Evolutionary conservation across 2,888 invertebrate species (phyloP).

Genomic region (Tineola bisselliella): DNA sequence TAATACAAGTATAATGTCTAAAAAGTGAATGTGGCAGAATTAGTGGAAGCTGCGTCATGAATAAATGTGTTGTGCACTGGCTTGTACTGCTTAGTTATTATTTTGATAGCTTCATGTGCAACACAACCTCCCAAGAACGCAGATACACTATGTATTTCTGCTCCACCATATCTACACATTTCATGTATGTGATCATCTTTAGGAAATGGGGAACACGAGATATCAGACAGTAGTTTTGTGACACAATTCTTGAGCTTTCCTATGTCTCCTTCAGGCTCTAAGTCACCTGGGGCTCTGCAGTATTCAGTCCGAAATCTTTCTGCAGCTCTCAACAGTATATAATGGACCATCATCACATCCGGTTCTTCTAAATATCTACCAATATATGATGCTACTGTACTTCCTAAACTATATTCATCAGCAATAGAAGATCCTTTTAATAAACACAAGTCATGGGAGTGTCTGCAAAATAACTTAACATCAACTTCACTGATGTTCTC

Average conservation of each 20-base stretch:
- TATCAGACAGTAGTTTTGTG: conserved; percentile 82
- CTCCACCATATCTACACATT: conserved; percentile 93
- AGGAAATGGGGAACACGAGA: conserved; percentile 80
- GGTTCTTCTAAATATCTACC: conserved; percentile 81
- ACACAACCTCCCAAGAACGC: conserved; percentile 91
- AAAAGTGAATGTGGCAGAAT: conserved; percentile 82
- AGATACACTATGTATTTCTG: conserved; percentile 93
- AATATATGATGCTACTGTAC: conserved; percentile 65
- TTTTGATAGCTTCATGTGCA: conserved; percentile 95
- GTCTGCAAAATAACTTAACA: conserved; percentile 88
- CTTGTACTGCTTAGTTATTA: conserved; percentile 95
- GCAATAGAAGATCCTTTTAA: conserved; percentile 82
- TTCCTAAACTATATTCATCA: conserved; percentile 80
- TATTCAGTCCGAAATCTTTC: conserved; percentile 91
- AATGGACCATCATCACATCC: conserved; percentile 88
- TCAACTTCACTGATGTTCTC: conserved; percentile 82
- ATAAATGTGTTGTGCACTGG: conserved; percentile 96
- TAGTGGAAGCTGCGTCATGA: conserved; percentile 92
- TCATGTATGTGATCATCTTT: conserved; percentile 96
- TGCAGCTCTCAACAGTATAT: conserved; percentile 88
- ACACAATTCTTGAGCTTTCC: conserved; percentile 81
- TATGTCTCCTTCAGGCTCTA: conserved; percentile 90
- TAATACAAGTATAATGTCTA: conserved; percentile 39
- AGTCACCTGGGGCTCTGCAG: conserved; percentile 89
- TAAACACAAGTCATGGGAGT: conserved; percentile 82